Evolutionary conservation across 2,113 vertebrate genomes (phyloP).

Genomic region (Cavia porcellus): DNA sequence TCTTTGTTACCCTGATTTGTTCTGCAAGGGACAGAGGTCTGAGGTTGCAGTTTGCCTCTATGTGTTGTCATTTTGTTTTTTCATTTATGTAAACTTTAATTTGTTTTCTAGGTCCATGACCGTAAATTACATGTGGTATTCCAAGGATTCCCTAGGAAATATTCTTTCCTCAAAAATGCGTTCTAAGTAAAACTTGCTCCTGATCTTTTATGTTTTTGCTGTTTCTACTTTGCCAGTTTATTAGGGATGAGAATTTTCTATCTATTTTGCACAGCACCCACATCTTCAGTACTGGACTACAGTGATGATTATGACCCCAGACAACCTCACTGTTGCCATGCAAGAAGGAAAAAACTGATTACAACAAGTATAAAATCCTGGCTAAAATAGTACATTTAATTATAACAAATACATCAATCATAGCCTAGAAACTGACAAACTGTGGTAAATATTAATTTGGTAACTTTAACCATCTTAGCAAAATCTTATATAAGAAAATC

Average conservation of each 20-base stretch:
- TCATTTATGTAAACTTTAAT: too few species aligned
- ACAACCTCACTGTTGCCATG: background rate
- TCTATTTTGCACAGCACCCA: background rate
- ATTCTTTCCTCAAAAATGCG: too few species aligned
- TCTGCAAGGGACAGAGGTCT: too few species aligned
- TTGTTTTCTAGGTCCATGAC: too few species aligned
- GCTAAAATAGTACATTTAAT: background rate
- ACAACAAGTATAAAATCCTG: background rate
- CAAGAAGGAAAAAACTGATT: background rate
- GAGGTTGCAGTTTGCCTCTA: too few species aligned
- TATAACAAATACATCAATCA: background rate
- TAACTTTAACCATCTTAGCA: background rate
- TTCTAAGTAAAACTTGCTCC: too few species aligned
- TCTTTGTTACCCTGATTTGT: too few species aligned
- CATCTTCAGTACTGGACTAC: background rate
- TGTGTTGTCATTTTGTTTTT: too few species aligned
- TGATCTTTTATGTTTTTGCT: background rate
- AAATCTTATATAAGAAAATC: background rate
- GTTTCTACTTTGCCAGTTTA: background rate
- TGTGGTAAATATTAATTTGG: background rate
- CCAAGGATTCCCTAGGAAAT: too few species aligned
- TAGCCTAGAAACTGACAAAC: background rate
- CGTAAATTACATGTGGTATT: too few species aligned
- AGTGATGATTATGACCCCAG: background rate
- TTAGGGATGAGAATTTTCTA: background rate